Conservation (phyloP, 2,888 invertebrate species). For the Pseudococcus jackbeardsleyi region DNA sequence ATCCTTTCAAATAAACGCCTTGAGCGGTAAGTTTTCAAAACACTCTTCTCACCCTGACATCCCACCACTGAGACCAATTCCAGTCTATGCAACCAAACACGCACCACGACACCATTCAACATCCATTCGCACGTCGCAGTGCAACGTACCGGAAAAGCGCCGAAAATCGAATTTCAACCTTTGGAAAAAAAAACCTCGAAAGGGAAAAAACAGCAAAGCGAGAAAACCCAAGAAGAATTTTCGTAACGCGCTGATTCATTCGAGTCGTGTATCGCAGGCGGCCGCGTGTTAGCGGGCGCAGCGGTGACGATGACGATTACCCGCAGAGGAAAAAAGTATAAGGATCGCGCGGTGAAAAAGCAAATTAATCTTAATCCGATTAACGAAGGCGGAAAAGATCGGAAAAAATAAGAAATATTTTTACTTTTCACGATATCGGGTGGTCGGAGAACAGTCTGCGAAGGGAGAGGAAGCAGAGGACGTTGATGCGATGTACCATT, state of each 20-base stretch:
- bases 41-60: background rate
- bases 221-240: slow-evolving; percentile 6
- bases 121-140: background rate
- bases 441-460: background rate
- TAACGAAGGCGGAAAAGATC: slow-evolving; percentile 49
- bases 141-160: slow-evolving; percentile 42
- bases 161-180: slow-evolving; percentile 48
- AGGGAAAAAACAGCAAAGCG: background rate
- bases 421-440: slow-evolving; percentile 20
- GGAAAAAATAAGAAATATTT: slow-evolving; percentile 48
- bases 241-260: slow-evolving; percentile 40
- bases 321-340: background rate
- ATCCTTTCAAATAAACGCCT: too few species aligned
- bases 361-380: slow-evolving; percentile 57
- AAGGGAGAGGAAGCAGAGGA: background rate
- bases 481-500: background rate
- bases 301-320: background rate
- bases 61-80: background rate
- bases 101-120: background rate
- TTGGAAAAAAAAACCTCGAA: background rate
- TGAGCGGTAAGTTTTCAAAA: too few species aligned
- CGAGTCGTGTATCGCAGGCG: background rate
- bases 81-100: background rate
- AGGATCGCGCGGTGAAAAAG: background rate
- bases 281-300: background rate